These are phyloP conservation scores for Pachycephus smyrnensis DNA, from an alignment of 2,888 invertebrate genomes.

Conservation along the genomic window DNA sequence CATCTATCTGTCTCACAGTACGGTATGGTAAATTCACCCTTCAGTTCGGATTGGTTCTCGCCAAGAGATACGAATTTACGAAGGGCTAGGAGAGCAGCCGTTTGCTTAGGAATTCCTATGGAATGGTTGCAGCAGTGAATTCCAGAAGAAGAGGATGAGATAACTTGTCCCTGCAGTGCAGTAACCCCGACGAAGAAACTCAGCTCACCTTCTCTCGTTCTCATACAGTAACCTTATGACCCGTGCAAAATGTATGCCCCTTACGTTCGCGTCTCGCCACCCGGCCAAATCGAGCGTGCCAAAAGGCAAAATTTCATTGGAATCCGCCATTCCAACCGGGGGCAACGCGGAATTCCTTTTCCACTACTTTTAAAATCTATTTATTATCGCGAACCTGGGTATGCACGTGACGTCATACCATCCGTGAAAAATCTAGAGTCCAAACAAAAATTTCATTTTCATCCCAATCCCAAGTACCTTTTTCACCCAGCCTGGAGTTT, in stretches of 20 bases:
- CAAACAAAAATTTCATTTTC: background rate
- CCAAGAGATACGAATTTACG: background rate
- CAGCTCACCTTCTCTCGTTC: constrained; percentile 38
- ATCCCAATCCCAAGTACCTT: background rate
- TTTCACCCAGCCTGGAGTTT: background rate
- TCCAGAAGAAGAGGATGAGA: constrained; percentile 26
- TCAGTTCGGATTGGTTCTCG: background rate
- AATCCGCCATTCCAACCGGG: background rate
- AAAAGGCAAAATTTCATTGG: constrained; percentile 9
- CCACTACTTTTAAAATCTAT: background rate
- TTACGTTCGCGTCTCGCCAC: constrained; percentile 29
- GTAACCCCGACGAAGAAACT: constrained; percentile 57
- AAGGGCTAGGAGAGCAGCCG: constrained; percentile 10
- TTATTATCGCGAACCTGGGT: background rate
- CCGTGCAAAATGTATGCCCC: constrained; percentile 62
- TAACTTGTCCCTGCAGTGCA: constrained; percentile 64
- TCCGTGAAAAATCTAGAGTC: background rate
- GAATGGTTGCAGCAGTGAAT: constrained; percentile 22
- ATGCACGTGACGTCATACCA: background rate
- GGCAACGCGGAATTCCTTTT: background rate
- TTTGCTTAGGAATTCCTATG: constrained; percentile 32
- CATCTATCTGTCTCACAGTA: background rate
- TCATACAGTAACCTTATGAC: constrained; percentile 53
- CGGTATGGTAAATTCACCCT: background rate
- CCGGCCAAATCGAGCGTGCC: constrained; percentile 49